Conservation (phyloP, 2,888 invertebrate genomes). For the Yponomeuta sedellus region DNA sequence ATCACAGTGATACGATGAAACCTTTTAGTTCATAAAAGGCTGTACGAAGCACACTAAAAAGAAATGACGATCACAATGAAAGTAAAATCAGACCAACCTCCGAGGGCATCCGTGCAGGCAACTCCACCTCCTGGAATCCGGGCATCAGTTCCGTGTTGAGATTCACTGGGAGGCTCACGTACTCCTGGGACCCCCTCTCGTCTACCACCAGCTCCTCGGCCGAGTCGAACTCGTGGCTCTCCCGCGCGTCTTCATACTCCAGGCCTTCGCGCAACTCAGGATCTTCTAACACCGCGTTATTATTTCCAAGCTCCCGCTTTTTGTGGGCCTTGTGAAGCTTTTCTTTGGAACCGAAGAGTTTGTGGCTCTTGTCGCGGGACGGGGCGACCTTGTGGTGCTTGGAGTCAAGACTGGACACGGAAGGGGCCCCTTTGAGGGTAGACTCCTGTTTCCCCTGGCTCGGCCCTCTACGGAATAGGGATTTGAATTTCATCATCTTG, state of each 20-base stretch:
- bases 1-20: too few species aligned
- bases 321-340: conserved; percentile 69
- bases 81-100: conserved; percentile 43
- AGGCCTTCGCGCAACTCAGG: conserved; percentile 58
- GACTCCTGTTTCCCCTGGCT: conserved; percentile 74
- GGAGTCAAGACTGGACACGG: conserved; percentile 80
- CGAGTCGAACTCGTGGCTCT: conserved; percentile 57
- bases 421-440: conserved; percentile 78
- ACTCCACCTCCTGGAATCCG: conserved; percentile 67
- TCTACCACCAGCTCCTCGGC: conserved; percentile 66
- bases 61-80: too few species aligned
- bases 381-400: conserved; percentile 76
- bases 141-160: conserved; percentile 68
- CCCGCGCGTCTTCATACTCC: conserved; percentile 53
- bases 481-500: conserved; percentile 94
- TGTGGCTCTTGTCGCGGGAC: conserved; percentile 61
- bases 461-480: conserved; percentile 92
- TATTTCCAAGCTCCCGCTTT: conserved; percentile 66
- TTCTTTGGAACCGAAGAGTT: conserved; percentile 73
- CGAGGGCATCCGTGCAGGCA: conserved; percentile 61
- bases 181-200: conserved; percentile 66
- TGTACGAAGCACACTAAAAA: too few species aligned
- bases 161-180: conserved; percentile 65
- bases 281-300: conserved; percentile 70
- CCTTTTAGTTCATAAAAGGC: too few species aligned